Evolutionary conservation across 2,113 vertebrate genomes (phyloP).

Genomic region (Scomber japonicus): DNA sequence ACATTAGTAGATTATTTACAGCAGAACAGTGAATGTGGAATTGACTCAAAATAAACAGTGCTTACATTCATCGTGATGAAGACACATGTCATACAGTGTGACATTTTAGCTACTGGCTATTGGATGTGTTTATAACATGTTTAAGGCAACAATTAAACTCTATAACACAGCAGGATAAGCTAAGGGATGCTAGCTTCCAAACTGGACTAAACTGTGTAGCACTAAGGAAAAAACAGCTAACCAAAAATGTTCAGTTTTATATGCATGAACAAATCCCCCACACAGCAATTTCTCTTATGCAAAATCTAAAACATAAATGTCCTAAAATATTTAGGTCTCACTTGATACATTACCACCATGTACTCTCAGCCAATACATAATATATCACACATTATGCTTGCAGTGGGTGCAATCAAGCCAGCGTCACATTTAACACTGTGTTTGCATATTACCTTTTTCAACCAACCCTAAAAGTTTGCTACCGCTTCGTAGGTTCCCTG

Average conservation of each 20-base stretch:
- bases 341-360: background rate
- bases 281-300: background rate
- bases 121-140: background rate
- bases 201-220: no score
- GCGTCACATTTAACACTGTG: background rate
- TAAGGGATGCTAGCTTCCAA: no score
- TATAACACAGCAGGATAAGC: background rate
- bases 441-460: slow-evolving; percentile 43
- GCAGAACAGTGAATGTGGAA: background rate
- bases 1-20: background rate
- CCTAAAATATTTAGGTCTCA: background rate
- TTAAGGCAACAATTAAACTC: slow-evolving; percentile 2
- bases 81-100: background rate
- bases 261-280: background rate
- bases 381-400: background rate
- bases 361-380: background rate
- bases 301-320: background rate
- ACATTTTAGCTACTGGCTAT: background rate
- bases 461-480: slow-evolving; percentile 9
- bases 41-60: background rate
- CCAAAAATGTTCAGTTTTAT: no score
- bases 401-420: background rate
- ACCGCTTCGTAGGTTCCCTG: slow-evolving; percentile 14
- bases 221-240: no score
- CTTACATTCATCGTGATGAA: background rate